Percentiles rank a stretch among this genome's conserved stretches.
Evolutionary conservation across 2,797 vertebrate species (phyloP).

Genomic region (Intellagama lesueurii): DNA sequence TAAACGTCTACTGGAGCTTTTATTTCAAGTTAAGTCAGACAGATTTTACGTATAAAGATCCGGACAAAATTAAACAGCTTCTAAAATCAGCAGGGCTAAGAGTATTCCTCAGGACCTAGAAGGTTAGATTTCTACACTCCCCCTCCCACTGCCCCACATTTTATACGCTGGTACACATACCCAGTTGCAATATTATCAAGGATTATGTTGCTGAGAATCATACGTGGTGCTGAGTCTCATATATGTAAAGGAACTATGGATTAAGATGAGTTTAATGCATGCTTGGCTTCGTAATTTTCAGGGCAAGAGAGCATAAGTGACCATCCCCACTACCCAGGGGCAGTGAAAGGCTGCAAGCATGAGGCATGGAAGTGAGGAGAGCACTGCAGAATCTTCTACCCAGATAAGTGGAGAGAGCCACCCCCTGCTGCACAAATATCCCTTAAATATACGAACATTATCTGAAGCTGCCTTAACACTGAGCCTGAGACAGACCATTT

Average conservation of each 20-base stretch:
- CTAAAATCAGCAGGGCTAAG: background rate
- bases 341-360: too few species aligned
- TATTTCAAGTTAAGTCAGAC: background rate
- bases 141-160: background rate
- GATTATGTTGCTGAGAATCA: background rate
- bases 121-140: background rate
- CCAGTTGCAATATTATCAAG: background rate
- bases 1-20: slow-evolving; percentile 10
- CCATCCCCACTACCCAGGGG: too few species aligned
- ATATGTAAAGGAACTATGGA: background rate
- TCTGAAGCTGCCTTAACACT: background rate
- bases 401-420: background rate
- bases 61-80: background rate
- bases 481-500: too few species aligned
- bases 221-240: background rate
- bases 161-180: background rate
- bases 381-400: background rate
- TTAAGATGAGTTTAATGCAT: background rate
- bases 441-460: background rate
- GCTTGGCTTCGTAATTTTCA: background rate
- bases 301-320: too few species aligned
- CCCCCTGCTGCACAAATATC: background rate
- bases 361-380: background rate
- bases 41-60: background rate
- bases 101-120: background rate